phyloP scores from a whole-genome alignment of 2,113 vertebrate species.

The Apaloderma vittatum region DNA sequence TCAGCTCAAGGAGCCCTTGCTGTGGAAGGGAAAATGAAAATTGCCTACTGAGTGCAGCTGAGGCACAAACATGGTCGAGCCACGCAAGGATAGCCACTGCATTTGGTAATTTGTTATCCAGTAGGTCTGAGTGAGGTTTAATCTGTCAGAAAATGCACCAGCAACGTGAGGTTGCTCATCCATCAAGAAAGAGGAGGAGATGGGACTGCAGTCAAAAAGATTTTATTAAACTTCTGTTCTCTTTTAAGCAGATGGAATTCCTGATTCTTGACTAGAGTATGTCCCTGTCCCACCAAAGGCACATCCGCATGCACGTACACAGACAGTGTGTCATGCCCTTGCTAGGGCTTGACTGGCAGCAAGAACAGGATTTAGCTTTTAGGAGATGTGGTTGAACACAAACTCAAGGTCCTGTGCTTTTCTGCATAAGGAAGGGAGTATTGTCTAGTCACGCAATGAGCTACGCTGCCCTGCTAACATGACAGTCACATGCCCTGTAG shows the following conservation, averaged over 20 bases:
- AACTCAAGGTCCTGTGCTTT: background rate
- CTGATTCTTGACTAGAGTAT: background rate
- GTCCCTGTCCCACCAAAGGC: background rate
- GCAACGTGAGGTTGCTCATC: background rate
- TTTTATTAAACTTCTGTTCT: background rate
- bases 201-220: background rate
- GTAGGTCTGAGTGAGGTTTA: background rate
- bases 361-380: background rate
- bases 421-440: background rate
- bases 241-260: background rate
- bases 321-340: background rate
- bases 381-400: background rate
- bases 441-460: background rate
- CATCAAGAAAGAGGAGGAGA: background rate
- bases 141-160: background rate
- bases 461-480: background rate
- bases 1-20: background rate
- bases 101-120: background rate
- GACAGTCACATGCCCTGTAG: background rate
- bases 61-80: background rate
- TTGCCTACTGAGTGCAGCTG: background rate
- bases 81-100: background rate
- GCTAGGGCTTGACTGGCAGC: background rate
- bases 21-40: background rate
- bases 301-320: accelerated